These are phyloP conservation scores for Spea multiplicata DNA, from an alignment of 2,113 vertebrate species.

Conservation along the genomic window DNA sequence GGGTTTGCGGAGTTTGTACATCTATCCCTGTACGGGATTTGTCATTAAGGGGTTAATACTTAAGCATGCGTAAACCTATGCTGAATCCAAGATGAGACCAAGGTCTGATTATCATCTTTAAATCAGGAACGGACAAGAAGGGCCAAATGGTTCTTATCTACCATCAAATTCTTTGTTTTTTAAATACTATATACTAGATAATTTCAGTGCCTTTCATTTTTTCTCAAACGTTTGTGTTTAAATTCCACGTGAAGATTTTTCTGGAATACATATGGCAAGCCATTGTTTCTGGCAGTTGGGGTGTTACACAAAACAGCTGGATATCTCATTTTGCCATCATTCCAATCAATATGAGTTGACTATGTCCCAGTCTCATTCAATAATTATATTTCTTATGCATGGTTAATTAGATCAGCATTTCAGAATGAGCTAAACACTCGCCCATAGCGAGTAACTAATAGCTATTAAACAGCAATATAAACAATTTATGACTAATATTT, in stretches of 20 bases:
- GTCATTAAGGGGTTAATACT: too few relatives aligned
- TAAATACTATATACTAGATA: too few relatives aligned
- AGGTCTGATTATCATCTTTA: too few relatives aligned
- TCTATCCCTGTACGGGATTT: too few relatives aligned
- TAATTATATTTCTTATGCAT: constrained; percentile 46
- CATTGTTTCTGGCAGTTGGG: not conserved
- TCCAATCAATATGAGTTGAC: constrained; percentile 40
- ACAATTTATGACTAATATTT: constrained; percentile 44
- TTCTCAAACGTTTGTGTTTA: not conserved
- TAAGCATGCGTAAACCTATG: too few relatives aligned
- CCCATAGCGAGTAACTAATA: constrained; percentile 42
- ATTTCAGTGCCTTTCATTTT: not conserved
- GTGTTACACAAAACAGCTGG: constrained; percentile 39
- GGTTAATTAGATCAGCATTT: constrained; percentile 41
- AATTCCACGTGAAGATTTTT: not conserved
- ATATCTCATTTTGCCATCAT: constrained; percentile 28
- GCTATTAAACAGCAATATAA: constrained; percentile 42
- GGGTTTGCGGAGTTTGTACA: too few relatives aligned
- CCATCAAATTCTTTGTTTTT: too few relatives aligned
- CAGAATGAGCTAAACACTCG: constrained; percentile 38
- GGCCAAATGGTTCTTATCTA: too few relatives aligned
- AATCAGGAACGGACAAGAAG: too few relatives aligned
- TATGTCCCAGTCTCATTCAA: constrained; percentile 38
- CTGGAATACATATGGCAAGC: not conserved
- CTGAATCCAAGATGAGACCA: too few relatives aligned